Conservation (phyloP, 2,888 invertebrate species). For the Lysandra coridon region DNA sequence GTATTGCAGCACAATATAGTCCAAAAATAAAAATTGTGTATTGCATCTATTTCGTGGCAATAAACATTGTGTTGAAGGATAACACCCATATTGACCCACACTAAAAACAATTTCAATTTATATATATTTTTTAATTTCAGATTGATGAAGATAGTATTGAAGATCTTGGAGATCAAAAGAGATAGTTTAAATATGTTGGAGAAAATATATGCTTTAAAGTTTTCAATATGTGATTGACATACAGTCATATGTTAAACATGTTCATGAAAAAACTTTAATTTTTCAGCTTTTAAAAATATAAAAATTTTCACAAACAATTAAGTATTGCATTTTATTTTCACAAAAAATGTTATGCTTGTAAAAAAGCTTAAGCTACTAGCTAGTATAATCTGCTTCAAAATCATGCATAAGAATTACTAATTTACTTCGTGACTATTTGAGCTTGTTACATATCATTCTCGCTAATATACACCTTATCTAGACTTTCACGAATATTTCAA, state of each 20-base stretch:
- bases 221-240: slow-evolving; percentile 30
- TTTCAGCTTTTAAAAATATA: slow-evolving; percentile 29
- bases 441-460: no score
- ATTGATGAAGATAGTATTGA: slow-evolving; percentile 96
- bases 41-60: not conserved
- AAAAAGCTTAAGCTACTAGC: not conserved
- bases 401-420: not conserved
- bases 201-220: slow-evolving; percentile 1
- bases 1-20: not conserved
- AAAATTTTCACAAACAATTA: not conserved
- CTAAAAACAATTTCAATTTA: not conserved
- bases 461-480: no score
- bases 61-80: not conserved
- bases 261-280: slow-evolving; percentile 28
- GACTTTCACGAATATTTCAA: no score
- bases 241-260: slow-evolving; percentile 27
- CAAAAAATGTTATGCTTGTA: not conserved
- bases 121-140: slow-evolving; percentile 62
- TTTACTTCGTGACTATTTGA: no score
- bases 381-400: not conserved
- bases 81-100: not conserved
- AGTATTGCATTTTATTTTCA: slow-evolving; percentile 18
- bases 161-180: slow-evolving; percentile 94
- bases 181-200: slow-evolving; percentile 76
- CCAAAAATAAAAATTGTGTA: not conserved